Percentiles rank a stretch among this genome's conserved stretches.
Evolutionary conservation across 2,797 vertebrate species (phyloP).

Genomic region (Iguana delicatissima): DNA sequence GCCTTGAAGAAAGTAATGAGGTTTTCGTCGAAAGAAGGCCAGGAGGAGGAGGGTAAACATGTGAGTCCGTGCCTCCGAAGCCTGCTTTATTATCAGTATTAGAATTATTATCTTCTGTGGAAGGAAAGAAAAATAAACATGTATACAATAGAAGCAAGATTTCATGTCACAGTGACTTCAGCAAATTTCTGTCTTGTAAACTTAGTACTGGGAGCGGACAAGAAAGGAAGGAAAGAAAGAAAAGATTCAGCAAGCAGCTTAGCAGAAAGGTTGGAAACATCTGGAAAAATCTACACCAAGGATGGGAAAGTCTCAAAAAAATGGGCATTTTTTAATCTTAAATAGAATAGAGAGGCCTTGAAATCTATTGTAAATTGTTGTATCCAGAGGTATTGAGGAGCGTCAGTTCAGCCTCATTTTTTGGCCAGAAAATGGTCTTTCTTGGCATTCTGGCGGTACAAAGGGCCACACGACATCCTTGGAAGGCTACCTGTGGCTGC

Average conservation of each 20-base stretch:
- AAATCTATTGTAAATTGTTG: too few relatives aligned
- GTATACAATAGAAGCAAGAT: neutral
- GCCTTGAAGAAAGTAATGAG: neutral
- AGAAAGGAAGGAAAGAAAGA: fast-evolving
- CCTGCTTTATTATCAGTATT: fast-evolving
- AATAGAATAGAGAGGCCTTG: too few relatives aligned
- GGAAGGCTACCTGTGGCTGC: too few relatives aligned
- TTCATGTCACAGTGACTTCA: conserved; percentile 23
- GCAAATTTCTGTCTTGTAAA: neutral
- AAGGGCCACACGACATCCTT: too few relatives aligned
- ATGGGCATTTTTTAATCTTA: too few relatives aligned
- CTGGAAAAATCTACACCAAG: neutral
- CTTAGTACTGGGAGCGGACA: fast-evolving
- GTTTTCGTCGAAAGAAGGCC: neutral
- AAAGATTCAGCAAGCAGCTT: neutral
- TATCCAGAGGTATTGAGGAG: too few relatives aligned
- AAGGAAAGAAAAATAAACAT: too few relatives aligned
- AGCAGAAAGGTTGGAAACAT: neutral
- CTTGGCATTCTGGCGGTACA: too few relatives aligned
- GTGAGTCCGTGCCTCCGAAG: neutral
- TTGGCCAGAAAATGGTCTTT: too few relatives aligned
- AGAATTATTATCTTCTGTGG: neutral
- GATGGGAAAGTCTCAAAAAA: too few relatives aligned
- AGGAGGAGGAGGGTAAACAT: neutral
- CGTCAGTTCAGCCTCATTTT: too few relatives aligned